Base-by-base conservation (phyloP, 2,113 vertebrate species). In the Megalops atlanticus region DNA sequence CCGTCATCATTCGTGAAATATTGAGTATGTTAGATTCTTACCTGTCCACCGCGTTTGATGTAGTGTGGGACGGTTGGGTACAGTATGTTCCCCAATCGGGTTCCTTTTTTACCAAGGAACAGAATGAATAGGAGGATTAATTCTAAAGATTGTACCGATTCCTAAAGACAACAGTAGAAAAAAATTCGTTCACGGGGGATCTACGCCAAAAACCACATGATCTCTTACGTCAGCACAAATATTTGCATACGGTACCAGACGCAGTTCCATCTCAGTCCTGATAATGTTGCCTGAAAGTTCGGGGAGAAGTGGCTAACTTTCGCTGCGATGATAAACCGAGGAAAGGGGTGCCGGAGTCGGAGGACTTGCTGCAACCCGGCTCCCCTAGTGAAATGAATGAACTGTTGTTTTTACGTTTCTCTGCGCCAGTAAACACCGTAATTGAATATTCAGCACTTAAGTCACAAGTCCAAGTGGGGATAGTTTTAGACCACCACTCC, bases 131-230 rank as follows among this genome's bases (percentile, higher is more conserved):
- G 83, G 83, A 79, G 87, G 85, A 87, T 87, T 89, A 87, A 89
- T 90, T 87, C 89, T 89, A 90, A 89, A 89, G 91, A 91, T 75
- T 88, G 88, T 85, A 91, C 90, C 90, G 91, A 89, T 92, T 91
- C 91, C 90, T 92, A 92, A 91, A 92, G 89, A 91, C 91, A 87
- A 89, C 86, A 86, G 85, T 80, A 83, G 86, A 86, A 85, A 89
- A 81, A 80, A 87, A 69, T 90, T 90, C 92, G 95, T 95, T 96
- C 95, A 94, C 91, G 95, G 90, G 93, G 95, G 94, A 95, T 95
- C 95, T 94, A 95, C 95, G 95, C 95, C 95, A 92, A 95, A 94
- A 93, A 93, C 95, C 96, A 97, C 96, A 95, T 97, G 96, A 97
- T 95, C 94, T 92, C 93, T 93, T 94, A 97, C 96, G 96, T 97